Evolutionary conservation across 2,797 vertebrate species (phyloP).

Genomic region (Capromys pilorides): DNA sequence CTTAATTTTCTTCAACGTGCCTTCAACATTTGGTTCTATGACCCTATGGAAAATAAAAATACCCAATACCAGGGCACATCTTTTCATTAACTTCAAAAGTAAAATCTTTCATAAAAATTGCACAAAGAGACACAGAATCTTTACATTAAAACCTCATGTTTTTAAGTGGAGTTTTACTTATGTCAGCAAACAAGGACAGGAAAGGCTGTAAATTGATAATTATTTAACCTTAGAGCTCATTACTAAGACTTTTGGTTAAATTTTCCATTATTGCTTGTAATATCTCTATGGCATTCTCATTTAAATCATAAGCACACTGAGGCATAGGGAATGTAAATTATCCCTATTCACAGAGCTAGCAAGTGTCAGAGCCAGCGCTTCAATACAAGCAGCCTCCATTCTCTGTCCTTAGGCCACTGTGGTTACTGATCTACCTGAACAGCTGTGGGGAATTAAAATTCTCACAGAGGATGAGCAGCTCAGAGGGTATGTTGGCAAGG

Average conservation of each 20-base stretch:
- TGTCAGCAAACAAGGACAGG: conserved; percentile 40
- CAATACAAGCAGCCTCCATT: neutral
- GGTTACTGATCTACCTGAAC: neutral
- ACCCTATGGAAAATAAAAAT: conserved; percentile 58
- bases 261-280: neutral
- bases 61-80: conserved; percentile 43
- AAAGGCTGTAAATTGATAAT: conserved; percentile 59
- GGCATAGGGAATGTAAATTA: neutral
- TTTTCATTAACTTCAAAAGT: conserved; percentile 44
- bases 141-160: conserved; percentile 42
- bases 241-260: conserved; percentile 57
- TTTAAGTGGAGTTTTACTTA: conserved; percentile 56
- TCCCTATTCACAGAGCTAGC: neutral
- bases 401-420: neutral
- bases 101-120: conserved; percentile 53
- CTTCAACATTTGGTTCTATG: conserved; percentile 54
- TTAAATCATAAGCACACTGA: conserved; percentile 8
- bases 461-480: neutral
- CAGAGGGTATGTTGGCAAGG: neutral
- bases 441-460: neutral
- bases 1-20: conserved; percentile 62
- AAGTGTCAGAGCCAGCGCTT: neutral
- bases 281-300: neutral
- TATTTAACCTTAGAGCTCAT: conserved; percentile 60
- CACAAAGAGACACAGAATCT: conserved; percentile 55